Evolutionary conservation across 2,888 invertebrate species (phyloP).

Genomic region (Syrphus vitripennis): DNA sequence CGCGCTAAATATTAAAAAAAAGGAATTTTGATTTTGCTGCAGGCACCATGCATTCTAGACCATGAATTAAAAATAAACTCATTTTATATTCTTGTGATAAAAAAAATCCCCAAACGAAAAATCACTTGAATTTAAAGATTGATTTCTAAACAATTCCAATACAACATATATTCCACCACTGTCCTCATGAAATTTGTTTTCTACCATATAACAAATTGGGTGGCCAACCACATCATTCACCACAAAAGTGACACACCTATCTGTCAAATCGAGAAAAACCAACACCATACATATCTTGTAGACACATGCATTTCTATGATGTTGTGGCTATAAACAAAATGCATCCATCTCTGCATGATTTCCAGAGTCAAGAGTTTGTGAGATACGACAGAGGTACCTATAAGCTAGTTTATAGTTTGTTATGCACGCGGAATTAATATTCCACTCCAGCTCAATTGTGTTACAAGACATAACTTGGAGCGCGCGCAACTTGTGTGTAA

Average conservation of each 20-base stretch:
- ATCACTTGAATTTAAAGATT: neutral
- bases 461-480: neutral
- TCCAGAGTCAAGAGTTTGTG: no score
- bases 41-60: no score
- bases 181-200: neutral
- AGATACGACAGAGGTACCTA: neutral
- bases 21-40: no score
- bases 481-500: conserved; percentile 37
- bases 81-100: no score
- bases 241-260: conserved; percentile 67
- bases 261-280: conserved; percentile 59
- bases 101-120: neutral
- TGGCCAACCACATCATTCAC: conserved; percentile 69
- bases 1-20: no score
- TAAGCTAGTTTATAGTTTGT: neutral
- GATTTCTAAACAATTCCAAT: conserved; percentile 4
- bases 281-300: neutral
- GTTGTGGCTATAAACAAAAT: conserved; percentile 30
- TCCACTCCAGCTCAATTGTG: conserved; percentile 48
- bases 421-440: conserved; percentile 39
- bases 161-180: neutral
- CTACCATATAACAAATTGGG: conserved; percentile 56
- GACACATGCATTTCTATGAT: neutral
- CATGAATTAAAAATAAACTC: neutral
- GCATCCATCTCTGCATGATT: conserved; percentile 28